These are phyloP conservation scores for Lithobates pipiens DNA, from an alignment of 2,797 vertebrate species.

Conservation along the genomic window DNA sequence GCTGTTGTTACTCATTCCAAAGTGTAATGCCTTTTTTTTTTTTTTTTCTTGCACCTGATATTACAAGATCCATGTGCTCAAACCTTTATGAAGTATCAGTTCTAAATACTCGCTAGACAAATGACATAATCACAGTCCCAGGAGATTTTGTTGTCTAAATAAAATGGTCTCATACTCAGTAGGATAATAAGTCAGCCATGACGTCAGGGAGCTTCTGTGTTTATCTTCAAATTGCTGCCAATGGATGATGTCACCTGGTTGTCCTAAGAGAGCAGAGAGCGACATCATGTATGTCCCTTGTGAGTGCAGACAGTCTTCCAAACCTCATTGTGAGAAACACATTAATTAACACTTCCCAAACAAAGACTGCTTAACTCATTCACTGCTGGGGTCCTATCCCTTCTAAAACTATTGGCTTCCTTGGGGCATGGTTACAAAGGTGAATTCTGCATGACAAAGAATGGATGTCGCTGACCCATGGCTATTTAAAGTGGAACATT, in stretches of 20 bases:
- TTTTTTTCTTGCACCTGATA: not conserved
- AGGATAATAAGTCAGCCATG: not conserved
- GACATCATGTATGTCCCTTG: not conserved
- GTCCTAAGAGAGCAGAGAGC: slow-evolving; percentile 2
- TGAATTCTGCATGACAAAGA: no score
- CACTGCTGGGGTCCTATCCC: not conserved
- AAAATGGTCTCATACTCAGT: not conserved
- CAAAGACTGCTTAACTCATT: not conserved
- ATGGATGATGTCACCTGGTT: not conserved
- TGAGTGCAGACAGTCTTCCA: not conserved
- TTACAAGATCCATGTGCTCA: not conserved
- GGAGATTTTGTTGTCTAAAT: no score
- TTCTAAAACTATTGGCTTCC: no score
- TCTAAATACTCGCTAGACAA: not conserved
- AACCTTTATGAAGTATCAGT: not conserved
- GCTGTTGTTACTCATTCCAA: no score
- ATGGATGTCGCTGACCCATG: no score
- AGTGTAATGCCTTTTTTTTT: no score
- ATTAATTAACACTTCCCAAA: not conserved
- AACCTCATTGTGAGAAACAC: not conserved
- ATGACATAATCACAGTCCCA: not conserved
- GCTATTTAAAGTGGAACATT: no score
- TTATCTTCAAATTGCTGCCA: slow-evolving; percentile 8
- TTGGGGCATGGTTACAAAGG: no score
- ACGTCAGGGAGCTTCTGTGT: slow-evolving; percentile 3